A percentile compares a stretch with the other conserved stretches of the same genome.
These are phyloP conservation scores for Sphenodon punctatus DNA, from an alignment of 2,797 vertebrate species.

Conservation along the genomic window DNA sequence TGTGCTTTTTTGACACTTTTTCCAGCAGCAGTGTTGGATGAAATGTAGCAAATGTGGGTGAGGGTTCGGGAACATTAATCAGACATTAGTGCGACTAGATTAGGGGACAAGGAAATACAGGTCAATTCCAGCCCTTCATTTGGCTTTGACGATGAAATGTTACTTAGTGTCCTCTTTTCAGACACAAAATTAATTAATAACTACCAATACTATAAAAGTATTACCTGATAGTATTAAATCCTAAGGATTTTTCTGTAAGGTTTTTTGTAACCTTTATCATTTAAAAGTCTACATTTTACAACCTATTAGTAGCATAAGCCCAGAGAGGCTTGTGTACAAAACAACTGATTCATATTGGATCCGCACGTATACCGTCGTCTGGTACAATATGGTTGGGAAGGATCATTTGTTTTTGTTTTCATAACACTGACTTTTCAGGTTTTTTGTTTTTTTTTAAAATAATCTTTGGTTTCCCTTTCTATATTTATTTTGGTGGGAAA, in stretches of 20 bases:
- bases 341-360: slow-evolving; percentile 91
- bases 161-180: slow-evolving; percentile 47
- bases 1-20: slow-evolving; percentile 11
- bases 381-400: slow-evolving; percentile 71
- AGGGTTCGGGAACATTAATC: background rate
- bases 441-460: background rate
- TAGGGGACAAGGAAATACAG: slow-evolving; percentile 11
- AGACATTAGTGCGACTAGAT: background rate
- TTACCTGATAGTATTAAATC: slow-evolving; percentile 69
- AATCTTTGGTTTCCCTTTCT: background rate
- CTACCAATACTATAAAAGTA: slow-evolving; percentile 35
- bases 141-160: slow-evolving; percentile 2
- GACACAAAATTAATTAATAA: slow-evolving; percentile 7
- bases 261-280: slow-evolving; percentile 72
- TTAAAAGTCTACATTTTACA: slow-evolving; percentile 14
- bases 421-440: background rate
- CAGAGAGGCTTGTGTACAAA: slow-evolving; percentile 71
- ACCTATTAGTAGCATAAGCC: slow-evolving; percentile 54
- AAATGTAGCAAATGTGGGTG: slow-evolving; percentile 20
- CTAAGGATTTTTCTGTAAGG: slow-evolving; percentile 81
- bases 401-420: slow-evolving; percentile 48
- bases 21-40: slow-evolving; percentile 18
- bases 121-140: background rate
- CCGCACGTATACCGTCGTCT: slow-evolving; percentile 78
- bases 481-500: slow-evolving; percentile 14